A percentile compares a stretch with the other conserved stretches of the same genome.
Conservation (phyloP, 2,888 invertebrate species). For the Caenorhabditis angaria region DNA sequence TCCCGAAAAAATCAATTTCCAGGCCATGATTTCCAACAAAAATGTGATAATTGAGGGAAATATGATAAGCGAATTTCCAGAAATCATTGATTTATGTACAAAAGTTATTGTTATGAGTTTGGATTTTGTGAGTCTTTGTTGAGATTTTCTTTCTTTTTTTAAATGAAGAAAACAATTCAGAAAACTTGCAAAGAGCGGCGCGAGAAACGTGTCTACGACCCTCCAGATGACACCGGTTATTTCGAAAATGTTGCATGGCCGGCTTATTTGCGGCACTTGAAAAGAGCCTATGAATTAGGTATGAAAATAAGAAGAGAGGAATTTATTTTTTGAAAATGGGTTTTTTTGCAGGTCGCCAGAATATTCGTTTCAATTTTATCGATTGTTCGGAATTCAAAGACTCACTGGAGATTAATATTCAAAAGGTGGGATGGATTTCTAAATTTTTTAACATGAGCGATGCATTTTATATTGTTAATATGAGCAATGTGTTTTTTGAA, state of each 20-base stretch:
- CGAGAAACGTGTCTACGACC: constrained; percentile 78
- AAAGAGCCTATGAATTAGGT: constrained; percentile 54
- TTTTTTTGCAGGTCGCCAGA: constrained; percentile 19
- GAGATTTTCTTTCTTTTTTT: neutral
- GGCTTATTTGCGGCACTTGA: constrained; percentile 77
- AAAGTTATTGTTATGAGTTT: constrained; percentile 63
- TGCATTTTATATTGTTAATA: too few species aligned
- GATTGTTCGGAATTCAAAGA: constrained; percentile 45
- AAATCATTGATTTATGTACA: constrained; percentile 51
- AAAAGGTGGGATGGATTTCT: too few species aligned
- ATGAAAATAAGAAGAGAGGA: neutral
- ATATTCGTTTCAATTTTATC: constrained; percentile 44
- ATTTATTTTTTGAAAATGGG: neutral
- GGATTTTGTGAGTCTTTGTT: constrained; percentile 47
- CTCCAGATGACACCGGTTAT: constrained; percentile 87
- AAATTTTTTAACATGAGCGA: too few species aligned
- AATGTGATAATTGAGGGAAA: constrained; percentile 67
- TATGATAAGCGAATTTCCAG: constrained; percentile 65
- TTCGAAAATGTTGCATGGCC: constrained; percentile 82
- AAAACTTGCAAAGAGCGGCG: constrained; percentile 62
- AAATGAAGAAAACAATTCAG: constrained; percentile 20
- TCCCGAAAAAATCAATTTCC: constrained; percentile 3
- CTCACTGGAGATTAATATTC: constrained; percentile 5
- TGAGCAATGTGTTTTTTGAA: too few species aligned
- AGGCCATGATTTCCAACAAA: constrained; percentile 34